Evolutionary conservation across 1,140 invertebrate species (phyloP), one percentile per base, ranked within the genome.

Genomic region (Camponotus vicinus): DNA sequence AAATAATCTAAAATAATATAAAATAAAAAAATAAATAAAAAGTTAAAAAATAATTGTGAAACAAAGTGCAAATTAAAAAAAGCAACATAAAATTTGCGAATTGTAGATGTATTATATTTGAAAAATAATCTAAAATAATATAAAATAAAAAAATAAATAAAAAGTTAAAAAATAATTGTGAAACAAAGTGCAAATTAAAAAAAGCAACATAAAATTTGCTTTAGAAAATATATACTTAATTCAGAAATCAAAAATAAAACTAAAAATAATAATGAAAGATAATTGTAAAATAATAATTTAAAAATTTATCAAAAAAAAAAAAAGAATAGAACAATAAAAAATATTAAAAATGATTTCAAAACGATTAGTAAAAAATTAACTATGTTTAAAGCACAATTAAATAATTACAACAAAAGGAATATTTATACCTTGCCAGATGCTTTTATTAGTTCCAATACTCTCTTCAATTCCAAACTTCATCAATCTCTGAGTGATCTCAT

Each of bases 401-500:
- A 21, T 11, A 42, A 77, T 63, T 49, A 49, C 66, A 21, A 49
- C 32, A 71, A 71, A 45, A 40, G 0, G n/a, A 7, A 7, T 37
- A 42, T 69, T 57, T 57, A 18, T 80, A n/a, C 95, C 93, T 34
- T 91, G 90, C 94, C 96, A 96, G 7, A 89, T 82, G n/a, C 95
- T 92, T 91, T 92, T 93, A 21, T 89, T 90, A 64, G 92, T 49
- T 18, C 94, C 93, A 8, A 86, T 79, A 11, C 92, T 91, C 55
- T 95, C 92, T 40, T 93, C 94, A 18, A 97, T 96, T 9, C 96
- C 95, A 0, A 97, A 88, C 1, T 82, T 61, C 8, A 93, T 86
- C 3, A 98, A 95, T n/a, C 98, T 96, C 3, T 88, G 13, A 0
- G 95, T 96, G n/a, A 99, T 93, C 82, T 99, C 98, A 3, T 96